phyloP scores from a whole-genome alignment of 1,140 invertebrate species.

The Asbolus verrucosus region DNA sequence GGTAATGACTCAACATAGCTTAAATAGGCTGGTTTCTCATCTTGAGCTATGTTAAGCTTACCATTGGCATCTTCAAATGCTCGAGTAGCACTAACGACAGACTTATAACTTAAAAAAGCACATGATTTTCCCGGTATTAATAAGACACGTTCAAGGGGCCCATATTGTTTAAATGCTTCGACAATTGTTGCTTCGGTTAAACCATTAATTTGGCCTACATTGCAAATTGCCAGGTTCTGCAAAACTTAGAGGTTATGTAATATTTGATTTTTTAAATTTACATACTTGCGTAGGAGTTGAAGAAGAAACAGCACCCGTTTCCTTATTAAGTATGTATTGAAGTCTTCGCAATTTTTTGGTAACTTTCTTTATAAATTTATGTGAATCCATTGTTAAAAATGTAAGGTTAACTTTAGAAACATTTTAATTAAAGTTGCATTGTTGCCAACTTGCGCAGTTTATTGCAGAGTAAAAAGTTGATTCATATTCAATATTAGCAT shows the following conservation, averaged over 20 bases:
- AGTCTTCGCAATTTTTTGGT: conserved; percentile 66
- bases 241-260: conserved; percentile 50
- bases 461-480: no score
- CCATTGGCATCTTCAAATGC: conserved; percentile 71
- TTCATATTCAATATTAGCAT: no score
- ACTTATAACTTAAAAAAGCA: conserved; percentile 75
- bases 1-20: conserved; percentile 71
- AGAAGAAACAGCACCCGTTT: conserved; percentile 65
- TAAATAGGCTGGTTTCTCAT: conserved; percentile 73
- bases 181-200: conserved; percentile 74
- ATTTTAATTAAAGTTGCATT: no score
- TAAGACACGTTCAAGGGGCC: conserved; percentile 69
- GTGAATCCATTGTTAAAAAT: conserved; percentile 34
- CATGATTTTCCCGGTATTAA: conserved; percentile 82
- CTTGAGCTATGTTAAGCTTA: conserved; percentile 66
- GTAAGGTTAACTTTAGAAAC: conserved; percentile 24
- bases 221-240: conserved; percentile 72
- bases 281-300: conserved; percentile 60
- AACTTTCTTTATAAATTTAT: conserved; percentile 55
- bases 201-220: conserved; percentile 81
- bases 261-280: conserved; percentile 40
- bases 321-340: conserved; percentile 65
- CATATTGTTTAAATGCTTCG: conserved; percentile 67
- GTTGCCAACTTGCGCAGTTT: no score
- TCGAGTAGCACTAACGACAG: conserved; percentile 65